These are phyloP conservation scores for Drosophila fulvimacula DNA, from an alignment of 2,888 invertebrate species.

Conservation along the genomic window DNA sequence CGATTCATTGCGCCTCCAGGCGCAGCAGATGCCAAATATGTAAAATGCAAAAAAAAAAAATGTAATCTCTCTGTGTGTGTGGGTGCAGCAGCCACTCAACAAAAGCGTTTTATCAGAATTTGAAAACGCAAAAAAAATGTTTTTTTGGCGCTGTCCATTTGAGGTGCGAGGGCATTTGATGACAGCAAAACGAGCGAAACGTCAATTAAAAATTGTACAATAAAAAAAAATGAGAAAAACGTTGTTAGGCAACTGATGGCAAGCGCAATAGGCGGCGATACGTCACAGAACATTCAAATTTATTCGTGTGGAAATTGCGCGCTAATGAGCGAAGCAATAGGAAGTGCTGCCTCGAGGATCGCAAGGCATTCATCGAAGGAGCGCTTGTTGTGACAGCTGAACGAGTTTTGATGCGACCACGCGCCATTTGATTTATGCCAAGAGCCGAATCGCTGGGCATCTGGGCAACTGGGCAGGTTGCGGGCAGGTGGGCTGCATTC, in stretches of 20 bases:
- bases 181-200: slow-evolving; percentile 71
- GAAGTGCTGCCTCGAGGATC: slow-evolving; percentile 16
- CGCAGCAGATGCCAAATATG: slow-evolving; percentile 37
- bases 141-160: slow-evolving; percentile 49
- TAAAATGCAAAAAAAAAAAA: slow-evolving; percentile 26
- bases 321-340: slow-evolving; percentile 64
- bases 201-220: slow-evolving; percentile 69
- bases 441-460: slow-evolving; percentile 37
- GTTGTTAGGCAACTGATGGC: slow-evolving; percentile 64
- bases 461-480: slow-evolving; percentile 27
- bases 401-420: slow-evolving; percentile 67
- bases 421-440: slow-evolving; percentile 70
- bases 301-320: slow-evolving; percentile 78
- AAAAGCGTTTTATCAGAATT: slow-evolving; percentile 17
- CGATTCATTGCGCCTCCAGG: slow-evolving; percentile 10
- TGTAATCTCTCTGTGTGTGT: background rate
- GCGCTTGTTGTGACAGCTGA: slow-evolving; percentile 33
- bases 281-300: slow-evolving; percentile 81
- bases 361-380: slow-evolving; percentile 2
- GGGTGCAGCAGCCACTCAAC: slow-evolving; percentile 36
- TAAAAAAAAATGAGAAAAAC: slow-evolving; percentile 31
- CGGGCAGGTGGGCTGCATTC: slow-evolving; percentile 2
- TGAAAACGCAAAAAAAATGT: slow-evolving; percentile 9
- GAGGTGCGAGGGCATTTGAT: slow-evolving; percentile 59
- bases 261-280: slow-evolving; percentile 54